Conservation (phyloP, 2,113 vertebrate species). For the Lepus americanus region DNA sequence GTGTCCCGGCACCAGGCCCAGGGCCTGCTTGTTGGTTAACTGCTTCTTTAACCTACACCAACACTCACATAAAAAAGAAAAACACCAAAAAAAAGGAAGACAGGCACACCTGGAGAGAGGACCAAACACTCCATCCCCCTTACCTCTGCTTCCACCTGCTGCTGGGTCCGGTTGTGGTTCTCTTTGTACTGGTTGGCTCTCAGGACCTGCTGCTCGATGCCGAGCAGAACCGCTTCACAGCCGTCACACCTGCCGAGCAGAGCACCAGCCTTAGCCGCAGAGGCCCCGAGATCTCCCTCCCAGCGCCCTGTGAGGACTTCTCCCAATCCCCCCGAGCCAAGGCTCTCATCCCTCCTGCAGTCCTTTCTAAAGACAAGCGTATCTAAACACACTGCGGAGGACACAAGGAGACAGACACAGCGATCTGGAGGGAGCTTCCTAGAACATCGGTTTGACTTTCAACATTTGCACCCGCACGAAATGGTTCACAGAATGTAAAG, state of each 20-base stretch:
- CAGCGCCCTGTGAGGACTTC: rapidly evolving
- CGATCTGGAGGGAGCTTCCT: not conserved
- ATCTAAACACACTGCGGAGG: not conserved
- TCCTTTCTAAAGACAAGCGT: not conserved
- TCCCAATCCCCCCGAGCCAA: not conserved
- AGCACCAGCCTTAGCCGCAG: not conserved
- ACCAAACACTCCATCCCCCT: slow-evolving; percentile 7
- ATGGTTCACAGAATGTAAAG: not conserved
- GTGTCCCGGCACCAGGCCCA: not conserved
- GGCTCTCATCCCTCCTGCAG: not conserved
- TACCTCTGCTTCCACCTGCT: slow-evolving; percentile 92
- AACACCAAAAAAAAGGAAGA: not conserved
- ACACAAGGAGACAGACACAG: not conserved
- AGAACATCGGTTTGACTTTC: not conserved
- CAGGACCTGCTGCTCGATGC: slow-evolving; percentile 92
- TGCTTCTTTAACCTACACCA: not conserved
- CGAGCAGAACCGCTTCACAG: slow-evolving; percentile 90
- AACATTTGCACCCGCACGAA: not conserved
- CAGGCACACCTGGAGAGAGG: not conserved
- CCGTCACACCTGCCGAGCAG: slow-evolving; percentile 89
- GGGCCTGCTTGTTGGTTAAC: rapidly evolving
- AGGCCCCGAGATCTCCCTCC: not conserved
- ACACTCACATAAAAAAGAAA: not conserved
- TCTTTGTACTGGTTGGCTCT: slow-evolving; percentile 91
- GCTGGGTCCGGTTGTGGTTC: slow-evolving; percentile 89